Conservation (phyloP, 1,140 invertebrate genomes). For the Diachasmimorpha longicaudata region DNA sequence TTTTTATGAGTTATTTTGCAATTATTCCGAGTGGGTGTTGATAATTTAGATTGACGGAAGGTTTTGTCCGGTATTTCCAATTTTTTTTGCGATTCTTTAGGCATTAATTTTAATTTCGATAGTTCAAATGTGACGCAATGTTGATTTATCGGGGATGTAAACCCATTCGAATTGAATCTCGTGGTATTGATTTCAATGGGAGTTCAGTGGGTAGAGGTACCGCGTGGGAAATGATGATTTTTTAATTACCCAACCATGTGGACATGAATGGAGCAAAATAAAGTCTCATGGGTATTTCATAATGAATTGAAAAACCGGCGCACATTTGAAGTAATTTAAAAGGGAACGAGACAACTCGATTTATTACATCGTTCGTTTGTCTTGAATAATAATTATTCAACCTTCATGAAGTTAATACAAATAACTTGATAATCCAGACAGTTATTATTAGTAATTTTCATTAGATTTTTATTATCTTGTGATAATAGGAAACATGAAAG, state of each 20-base stretch:
- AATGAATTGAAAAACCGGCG: not conserved
- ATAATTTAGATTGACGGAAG: too few species aligned
- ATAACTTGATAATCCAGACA: not conserved
- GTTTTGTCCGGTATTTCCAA: too few species aligned
- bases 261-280: not conserved
- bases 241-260: conserved; percentile 4
- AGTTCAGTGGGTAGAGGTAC: not conserved
- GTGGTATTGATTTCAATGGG: not conserved
- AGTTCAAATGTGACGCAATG: not conserved
- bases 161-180: not conserved
- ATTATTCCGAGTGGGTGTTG: too few species aligned
- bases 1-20: too few species aligned
- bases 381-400: too few species aligned
- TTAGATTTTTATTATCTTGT: not conserved
- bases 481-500: too few species aligned
- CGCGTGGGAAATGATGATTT: not conserved
- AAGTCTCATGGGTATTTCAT: not conserved
- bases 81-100: too few species aligned
- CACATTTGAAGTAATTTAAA: not conserved
- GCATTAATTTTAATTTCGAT: not conserved
- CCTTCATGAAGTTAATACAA: too few species aligned
- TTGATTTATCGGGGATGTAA: not conserved
- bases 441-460: not conserved
- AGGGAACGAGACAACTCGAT: not conserved
- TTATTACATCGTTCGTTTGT: not conserved